Base-by-base conservation (phyloP, 2,888 invertebrate genomes). In the Ectemnius lituratus region DNA sequence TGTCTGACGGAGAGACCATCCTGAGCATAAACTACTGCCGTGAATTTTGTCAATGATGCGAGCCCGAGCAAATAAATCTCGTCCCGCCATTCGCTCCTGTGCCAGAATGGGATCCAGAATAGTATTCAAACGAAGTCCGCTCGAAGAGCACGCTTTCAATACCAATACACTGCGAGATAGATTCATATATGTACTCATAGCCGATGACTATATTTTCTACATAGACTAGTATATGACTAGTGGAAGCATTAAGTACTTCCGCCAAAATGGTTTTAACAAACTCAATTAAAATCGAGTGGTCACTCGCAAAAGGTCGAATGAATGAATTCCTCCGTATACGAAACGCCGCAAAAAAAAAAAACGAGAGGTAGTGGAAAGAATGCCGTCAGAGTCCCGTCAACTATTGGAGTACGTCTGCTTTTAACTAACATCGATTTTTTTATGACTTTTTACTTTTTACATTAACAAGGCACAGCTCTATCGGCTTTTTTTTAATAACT, bases 231-330 rank as follows among this genome's bases (percentile, higher is more conserved):
- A 11, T 37, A 37, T 37, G 37, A 37, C 8, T 11, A 11, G 37
- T 6, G 37, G 4, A 11, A 8, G 63, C 80, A 67, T 74, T 67
- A 67, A 76, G 75, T 64, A 73, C 66, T 73, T 68, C 70, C 65
- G 28, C 63, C 65, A 62, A 71, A 75, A 75, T 75, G 83, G 79
- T 74, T 83, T 70, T 74, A 83, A 83, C 81, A 69, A 81, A 77
- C 75, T 74, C 76, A 64, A 79, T 83, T 82, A 82, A 82, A 82
- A 82, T 73, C 70, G 76, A 82, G 82, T 76, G 81, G 73, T 46
- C 66, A 52, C 58, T 70, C 59, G 75, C 37, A 37, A 77, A 75
- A 79, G 72, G 63, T 37, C 72, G 65, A 76, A 62, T 58, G 76
- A 59, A 62, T 20, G 61, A 16, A 74, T 57, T 57, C 61, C 67